Base-by-base conservation (phyloP, 2,888 invertebrate genomes). In the Oligia latruncula region DNA sequence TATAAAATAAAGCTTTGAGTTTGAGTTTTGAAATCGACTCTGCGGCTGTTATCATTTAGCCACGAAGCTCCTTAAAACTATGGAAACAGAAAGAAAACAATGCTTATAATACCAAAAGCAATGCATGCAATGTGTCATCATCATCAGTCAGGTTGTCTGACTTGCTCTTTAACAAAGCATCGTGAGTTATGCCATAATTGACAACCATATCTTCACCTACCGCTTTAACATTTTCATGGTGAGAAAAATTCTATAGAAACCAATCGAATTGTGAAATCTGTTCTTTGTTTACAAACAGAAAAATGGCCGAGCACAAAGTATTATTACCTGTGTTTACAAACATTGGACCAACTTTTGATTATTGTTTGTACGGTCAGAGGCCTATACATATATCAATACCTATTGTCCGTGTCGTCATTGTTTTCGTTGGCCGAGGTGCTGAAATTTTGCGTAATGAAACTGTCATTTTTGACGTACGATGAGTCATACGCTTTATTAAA, bases 301-400 rank as follows among this genome's bases (percentile, higher is more conserved):
- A 83, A 84, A 73, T 40, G 60, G n/a, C 5, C 13, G 62, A 80
- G 40, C 71, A 62, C 40, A 71, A 71, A 71, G n/a, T 62, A 76
- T 67, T 29, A 78, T 80, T 67, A 71, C 74, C 58, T 46, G 29
- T 76, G 70, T 84, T 91, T 91, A 92, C 90, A 92, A 92, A 92
- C 88, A 90, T 81, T 86, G 77, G 75, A 71, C 71, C 75, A 77
- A 79, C 13, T 68, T 77, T 55, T 86, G 79, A 80, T 64, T 80
- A 87, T 86, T 85, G 83, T 87, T 87, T 78, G 82, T 87, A 81
- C 77, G 82, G 78, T 85, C 77, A 11, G 29, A 68, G 75, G 55
- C 46, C 17, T 74, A 74, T 65, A 74, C 49, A 84, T 83, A 82
- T 85, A 87, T 90, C 87, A 88, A 91, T 90, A 83, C 62, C 82